Percentiles rank a stretch among this genome's conserved stretches.
Evolutionary conservation across 1,140 invertebrate species (phyloP).

Genomic region (Eulimnadia texana): DNA sequence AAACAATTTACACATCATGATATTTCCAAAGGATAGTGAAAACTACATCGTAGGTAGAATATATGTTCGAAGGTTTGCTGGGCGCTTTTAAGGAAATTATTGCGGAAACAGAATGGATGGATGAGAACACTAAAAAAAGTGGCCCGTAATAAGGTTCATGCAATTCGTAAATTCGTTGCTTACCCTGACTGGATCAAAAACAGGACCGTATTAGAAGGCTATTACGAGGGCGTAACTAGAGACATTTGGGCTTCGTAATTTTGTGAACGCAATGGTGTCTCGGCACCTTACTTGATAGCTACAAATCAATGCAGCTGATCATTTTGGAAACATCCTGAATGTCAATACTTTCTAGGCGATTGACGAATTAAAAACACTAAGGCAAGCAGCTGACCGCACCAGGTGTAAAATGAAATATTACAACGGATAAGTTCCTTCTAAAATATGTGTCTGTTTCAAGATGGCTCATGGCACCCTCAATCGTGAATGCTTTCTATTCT

Average conservation of each 20-base stretch:
- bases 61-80: slow-evolving; percentile 42
- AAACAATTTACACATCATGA: no score
- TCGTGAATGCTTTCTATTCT: slow-evolving; percentile 40
- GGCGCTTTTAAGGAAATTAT: slow-evolving; percentile 39
- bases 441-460: slow-evolving; percentile 19
- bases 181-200: slow-evolving; percentile 47
- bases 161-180: slow-evolving; percentile 45
- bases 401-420: no score
- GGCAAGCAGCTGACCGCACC: slow-evolving; percentile 25
- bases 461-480: slow-evolving; percentile 30
- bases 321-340: slow-evolving; percentile 38
- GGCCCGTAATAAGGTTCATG: slow-evolving; percentile 40
- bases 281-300: no score
- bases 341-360: slow-evolving; percentile 15
- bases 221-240: slow-evolving; percentile 29
- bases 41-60: slow-evolving; percentile 31
- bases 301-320: slow-evolving; percentile 25
- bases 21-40: no score
- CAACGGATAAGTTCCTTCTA: no score
- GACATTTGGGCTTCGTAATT: no score
- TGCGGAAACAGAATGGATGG: slow-evolving; percentile 43
- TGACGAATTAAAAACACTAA: slow-evolving; percentile 28
- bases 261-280: no score
- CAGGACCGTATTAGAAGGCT: slow-evolving; percentile 32
- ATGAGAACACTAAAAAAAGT: slow-evolving; percentile 36